phyloP scores from a whole-genome alignment of 2,113 vertebrate genomes.

The Gobius niger region DNA sequence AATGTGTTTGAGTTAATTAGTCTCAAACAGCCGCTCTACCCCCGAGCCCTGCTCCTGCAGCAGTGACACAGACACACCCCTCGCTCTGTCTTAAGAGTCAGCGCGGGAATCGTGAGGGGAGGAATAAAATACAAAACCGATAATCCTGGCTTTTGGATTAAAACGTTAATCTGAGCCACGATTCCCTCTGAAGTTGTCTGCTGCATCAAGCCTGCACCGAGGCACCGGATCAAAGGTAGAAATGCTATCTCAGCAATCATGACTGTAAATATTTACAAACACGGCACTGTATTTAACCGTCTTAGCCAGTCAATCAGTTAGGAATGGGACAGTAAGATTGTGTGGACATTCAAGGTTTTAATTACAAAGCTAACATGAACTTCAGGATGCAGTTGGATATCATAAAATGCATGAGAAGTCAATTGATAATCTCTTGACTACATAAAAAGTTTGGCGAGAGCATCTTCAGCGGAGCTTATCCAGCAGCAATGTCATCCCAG shows the following conservation, averaged over 20 bases:
- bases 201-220: conserved; percentile 56
- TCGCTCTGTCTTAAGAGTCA: conserved; percentile 38
- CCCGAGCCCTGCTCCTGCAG: conserved; percentile 29
- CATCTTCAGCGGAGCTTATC: conserved; percentile 52
- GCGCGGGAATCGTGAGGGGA: conserved; percentile 52
- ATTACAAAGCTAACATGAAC: too few species aligned
- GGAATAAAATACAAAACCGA: conserved; percentile 75
- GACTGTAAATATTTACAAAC: background rate
- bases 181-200: conserved; percentile 59
- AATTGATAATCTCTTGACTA: conserved; percentile 48
- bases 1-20: conserved; percentile 68
- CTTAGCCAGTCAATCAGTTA: too few species aligned
- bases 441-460: conserved; percentile 40
- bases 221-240: conserved; percentile 28
- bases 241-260: conserved; percentile 18
- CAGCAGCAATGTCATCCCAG: conserved; percentile 69
- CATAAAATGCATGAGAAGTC: conserved; percentile 37
- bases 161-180: conserved; percentile 75
- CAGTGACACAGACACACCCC: conserved; percentile 18
- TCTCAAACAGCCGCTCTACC: conserved; percentile 54
- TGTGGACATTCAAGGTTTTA: background rate
- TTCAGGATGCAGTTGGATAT: too few species aligned
- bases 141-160: conserved; percentile 77
- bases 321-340: conserved; percentile 4
- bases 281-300: background rate